A percentile compares a stretch with the other conserved stretches of the same genome.
Evolutionary conservation across 1,140 invertebrate genomes (phyloP).

Genomic region (Drosophila pandora): DNA sequence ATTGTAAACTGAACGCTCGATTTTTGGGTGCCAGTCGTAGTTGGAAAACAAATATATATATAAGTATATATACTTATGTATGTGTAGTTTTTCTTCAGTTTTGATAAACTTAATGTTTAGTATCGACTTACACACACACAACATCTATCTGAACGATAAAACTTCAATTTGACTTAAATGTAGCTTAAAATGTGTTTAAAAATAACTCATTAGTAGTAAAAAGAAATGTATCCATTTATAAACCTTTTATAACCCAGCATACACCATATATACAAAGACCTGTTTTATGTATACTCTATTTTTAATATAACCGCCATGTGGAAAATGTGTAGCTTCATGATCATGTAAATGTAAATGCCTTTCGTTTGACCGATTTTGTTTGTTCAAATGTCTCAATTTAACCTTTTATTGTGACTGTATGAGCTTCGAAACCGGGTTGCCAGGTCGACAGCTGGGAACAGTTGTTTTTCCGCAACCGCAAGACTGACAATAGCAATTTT

Average conservation of each 20-base stretch:
- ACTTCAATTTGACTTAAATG: constrained; percentile 5
- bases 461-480: constrained; percentile 48
- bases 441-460: constrained; percentile 39
- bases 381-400: constrained; percentile 42
- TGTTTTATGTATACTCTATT: constrained; percentile 21
- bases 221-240: constrained; percentile 17
- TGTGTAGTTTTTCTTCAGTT: constrained; percentile 56
- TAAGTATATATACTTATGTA: constrained; percentile 50
- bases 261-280: constrained; percentile 2
- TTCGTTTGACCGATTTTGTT: constrained; percentile 41
- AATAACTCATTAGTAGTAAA: constrained; percentile 43
- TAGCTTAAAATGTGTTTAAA: constrained; percentile 25
- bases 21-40: constrained; percentile 53
- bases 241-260: constrained; percentile 14
- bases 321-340: constrained; percentile 25
- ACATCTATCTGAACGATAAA: constrained; percentile 11
- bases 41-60: constrained; percentile 24
- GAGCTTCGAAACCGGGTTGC: constrained; percentile 15
- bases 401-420: constrained; percentile 20
- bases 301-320: constrained; percentile 22
- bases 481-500: constrained; percentile 42
- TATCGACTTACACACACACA: constrained; percentile 22
- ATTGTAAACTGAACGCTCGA: constrained; percentile 59
- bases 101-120: constrained; percentile 29
- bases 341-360: constrained; percentile 50